Evolutionary conservation across 2,888 invertebrate genomes (phyloP).

Genomic region (Spatulosminthurus flaviceps): DNA sequence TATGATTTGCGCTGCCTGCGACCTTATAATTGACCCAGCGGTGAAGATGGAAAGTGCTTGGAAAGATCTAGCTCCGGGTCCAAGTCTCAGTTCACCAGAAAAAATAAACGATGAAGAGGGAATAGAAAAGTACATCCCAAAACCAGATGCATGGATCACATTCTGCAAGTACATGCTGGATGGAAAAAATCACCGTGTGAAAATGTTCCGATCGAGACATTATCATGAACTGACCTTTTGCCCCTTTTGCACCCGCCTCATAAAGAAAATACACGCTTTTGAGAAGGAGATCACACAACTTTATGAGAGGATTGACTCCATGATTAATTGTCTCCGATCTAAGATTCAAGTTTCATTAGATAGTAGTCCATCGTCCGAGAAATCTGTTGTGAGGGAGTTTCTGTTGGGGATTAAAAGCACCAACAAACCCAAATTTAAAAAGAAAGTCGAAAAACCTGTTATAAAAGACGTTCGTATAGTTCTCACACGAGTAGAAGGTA

Average conservation of each 20-base stretch:
- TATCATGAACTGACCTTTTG: conserved; percentile 7
- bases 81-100: not conserved
- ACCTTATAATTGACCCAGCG: not conserved
- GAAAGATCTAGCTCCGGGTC: not conserved
- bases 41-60: not conserved
- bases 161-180: conserved; percentile 12
- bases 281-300: not conserved
- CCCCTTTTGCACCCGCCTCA: not conserved
- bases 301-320: not conserved
- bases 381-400: not conserved
- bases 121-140: not conserved
- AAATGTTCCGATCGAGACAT: not conserved
- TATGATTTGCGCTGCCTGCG: not conserved
- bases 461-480: not conserved
- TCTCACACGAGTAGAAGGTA: not conserved
- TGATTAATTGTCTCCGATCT: not conserved
- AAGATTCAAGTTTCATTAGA: not conserved
- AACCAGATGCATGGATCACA: not conserved
- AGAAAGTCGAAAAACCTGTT: not conserved
- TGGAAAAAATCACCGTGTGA: not conserved
- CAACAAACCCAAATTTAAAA: not conserved
- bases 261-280: not conserved
- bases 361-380: not conserved
- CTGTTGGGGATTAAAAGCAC: conserved; percentile 6
- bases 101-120: not conserved